Base-by-base conservation (phyloP, 1,140 invertebrate genomes). In the Drosophila simulans region DNA sequence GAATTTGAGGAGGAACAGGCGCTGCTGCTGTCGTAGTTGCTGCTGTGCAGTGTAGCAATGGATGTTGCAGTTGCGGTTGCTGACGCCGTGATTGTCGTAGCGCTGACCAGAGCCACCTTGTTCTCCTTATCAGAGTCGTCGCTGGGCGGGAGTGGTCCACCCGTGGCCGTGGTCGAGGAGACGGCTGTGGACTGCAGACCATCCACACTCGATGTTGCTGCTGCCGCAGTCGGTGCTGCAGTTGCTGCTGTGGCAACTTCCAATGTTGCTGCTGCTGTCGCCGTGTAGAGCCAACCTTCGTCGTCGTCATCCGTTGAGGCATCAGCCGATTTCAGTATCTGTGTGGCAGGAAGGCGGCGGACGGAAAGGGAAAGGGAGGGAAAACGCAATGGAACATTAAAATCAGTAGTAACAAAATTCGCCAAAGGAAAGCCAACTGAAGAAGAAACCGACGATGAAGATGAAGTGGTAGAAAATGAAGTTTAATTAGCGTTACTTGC, bases 71-170 rank as follows among this genome's bases (percentile, higher is more conserved):
- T 31, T 45, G 59, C 11, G 2, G 42, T 15, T 56, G 68, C 20
- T 34, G 63, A 12, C 49, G 69, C 51, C 22, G 52, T 42, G 46
- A 10, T 58, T 62, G 52, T 66, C 43, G 79, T 57, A 27, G 80
- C 80, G 62, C 55, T 77, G 35, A 84, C 55, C 63, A 73, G 60
- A 62, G 72, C 68, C 72, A 86, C 85, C 73, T 92, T 91, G 64
- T 92, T 92, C 72, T 92, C 91, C 68, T 92, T 92, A 77, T 92
- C 91, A 69, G 86, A 92, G 74, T 92, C 91, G 77, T 90, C 89
- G 70, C 55, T 86, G 58, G 79, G 52, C 51, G 49, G 55, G 40
- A 55, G 51, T 63, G 52, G 43, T 48, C 56, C 45, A 34, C 55
- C 55, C 49, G 69, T 37, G 62, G 79, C 84, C 15, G 84, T 89